phyloP scores from a whole-genome alignment of 2,113 vertebrate species.

The Ramphastos sulfuratus region DNA sequence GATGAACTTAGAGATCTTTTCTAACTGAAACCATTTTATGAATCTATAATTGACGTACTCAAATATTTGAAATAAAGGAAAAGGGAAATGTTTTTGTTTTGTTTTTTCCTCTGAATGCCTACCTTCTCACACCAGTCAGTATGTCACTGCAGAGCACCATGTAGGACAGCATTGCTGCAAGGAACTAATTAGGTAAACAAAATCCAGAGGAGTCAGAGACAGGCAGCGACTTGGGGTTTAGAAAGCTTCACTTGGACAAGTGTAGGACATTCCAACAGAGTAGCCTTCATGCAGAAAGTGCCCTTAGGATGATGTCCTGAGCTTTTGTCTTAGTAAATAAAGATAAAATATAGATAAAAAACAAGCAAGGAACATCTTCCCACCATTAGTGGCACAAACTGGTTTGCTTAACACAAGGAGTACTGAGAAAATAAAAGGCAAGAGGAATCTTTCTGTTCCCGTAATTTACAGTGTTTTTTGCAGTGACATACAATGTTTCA shows the following conservation, averaged over 20 bases:
- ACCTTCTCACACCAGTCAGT: background rate
- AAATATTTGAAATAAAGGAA: background rate
- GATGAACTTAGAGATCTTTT: too few relatives aligned
- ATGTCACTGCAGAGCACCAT: background rate
- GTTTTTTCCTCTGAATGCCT: background rate
- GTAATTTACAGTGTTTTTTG: background rate
- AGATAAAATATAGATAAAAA: background rate
- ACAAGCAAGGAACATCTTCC: background rate
- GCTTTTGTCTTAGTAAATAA: background rate
- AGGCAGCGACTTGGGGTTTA: background rate
- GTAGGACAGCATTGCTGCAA: background rate
- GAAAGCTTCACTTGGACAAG: accelerated
- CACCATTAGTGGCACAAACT: accelerated
- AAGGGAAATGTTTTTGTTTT: background rate
- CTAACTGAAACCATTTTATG: too few relatives aligned
- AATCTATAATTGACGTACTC: background rate
- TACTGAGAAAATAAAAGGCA: background rate
- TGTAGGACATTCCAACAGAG: background rate
- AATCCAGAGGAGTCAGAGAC: background rate
- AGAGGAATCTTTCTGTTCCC: background rate
- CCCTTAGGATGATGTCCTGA: background rate
- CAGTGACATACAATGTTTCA: background rate
- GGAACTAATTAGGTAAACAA: background rate
- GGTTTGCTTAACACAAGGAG: background rate
- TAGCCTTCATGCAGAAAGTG: background rate